Evolutionary conservation across 2,888 invertebrate genomes (phyloP).

Genomic region (Kuschelorhynchus macadamiae): DNA sequence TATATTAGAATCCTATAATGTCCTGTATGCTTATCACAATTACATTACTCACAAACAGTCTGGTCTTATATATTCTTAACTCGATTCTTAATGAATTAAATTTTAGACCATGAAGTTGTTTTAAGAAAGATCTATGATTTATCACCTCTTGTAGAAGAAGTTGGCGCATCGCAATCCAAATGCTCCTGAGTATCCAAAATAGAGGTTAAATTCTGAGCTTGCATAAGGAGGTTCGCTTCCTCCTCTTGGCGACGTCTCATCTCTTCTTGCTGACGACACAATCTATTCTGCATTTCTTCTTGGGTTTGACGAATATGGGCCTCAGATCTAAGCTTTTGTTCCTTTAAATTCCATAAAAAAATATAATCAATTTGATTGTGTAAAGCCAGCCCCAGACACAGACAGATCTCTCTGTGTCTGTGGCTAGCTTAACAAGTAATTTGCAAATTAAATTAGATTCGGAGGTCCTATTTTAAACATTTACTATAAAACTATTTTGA

Average conservation of each 20-base stretch:
- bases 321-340: constrained; percentile 76
- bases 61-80: too few relatives aligned
- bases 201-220: constrained; percentile 73
- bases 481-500: too few relatives aligned
- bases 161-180: constrained; percentile 20
- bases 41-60: too few relatives aligned
- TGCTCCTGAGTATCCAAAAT: constrained; percentile 82
- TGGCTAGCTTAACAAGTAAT: too few relatives aligned
- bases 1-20: too few relatives aligned
- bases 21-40: too few relatives aligned
- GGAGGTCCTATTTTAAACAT: too few relatives aligned
- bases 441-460: too few relatives aligned
- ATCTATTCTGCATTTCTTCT: constrained; percentile 82
- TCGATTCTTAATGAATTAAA: too few relatives aligned
- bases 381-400: too few relatives aligned
- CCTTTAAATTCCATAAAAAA: constrained; percentile 22
- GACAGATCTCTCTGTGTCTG: too few relatives aligned
- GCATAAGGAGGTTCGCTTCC: constrained; percentile 89
- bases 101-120: too few relatives aligned
- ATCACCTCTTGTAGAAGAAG: constrained; percentile 32
- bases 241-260: constrained; percentile 84
- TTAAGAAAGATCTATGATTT: background rate
- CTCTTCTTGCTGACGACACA: constrained; percentile 87
- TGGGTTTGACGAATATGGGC: constrained; percentile 78
- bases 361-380: background rate